These are phyloP conservation scores for Bungarus multicinctus DNA, from an alignment of 2,113 vertebrate species.

Conservation along the genomic window DNA sequence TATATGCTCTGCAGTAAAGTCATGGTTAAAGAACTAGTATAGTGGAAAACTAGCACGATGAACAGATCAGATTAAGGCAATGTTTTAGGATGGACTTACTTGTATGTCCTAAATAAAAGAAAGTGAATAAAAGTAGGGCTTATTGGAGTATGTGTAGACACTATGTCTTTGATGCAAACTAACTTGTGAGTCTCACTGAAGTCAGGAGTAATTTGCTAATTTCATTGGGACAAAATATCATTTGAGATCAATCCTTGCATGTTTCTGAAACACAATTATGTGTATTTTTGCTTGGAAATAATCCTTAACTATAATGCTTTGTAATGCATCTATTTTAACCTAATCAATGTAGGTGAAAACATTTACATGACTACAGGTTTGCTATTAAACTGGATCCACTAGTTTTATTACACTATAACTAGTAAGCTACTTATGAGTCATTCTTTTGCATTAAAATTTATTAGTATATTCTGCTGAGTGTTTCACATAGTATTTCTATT, in stretches of 20 bases:
- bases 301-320: background rate
- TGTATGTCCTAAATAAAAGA: background rate
- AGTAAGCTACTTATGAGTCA: conserved; percentile 32
- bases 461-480: conserved; percentile 10
- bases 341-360: background rate
- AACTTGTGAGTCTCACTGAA: background rate
- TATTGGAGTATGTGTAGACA: background rate
- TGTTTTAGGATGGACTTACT: conserved; percentile 10
- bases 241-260: background rate
- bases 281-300: background rate
- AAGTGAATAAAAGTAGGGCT: background rate
- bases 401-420: conserved; percentile 18
- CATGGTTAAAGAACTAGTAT: background rate
- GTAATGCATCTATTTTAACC: background rate
- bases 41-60: conserved; percentile 3
- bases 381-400: conserved; percentile 12
- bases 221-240: background rate
- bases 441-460: conserved; percentile 19
- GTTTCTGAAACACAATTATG: background rate
- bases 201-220: background rate
- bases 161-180: background rate
- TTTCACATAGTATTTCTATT: background rate
- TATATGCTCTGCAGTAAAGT: background rate
- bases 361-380: conserved; percentile 12
- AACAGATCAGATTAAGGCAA: conserved; percentile 30